Evolutionary conservation across 2,113 vertebrate genomes (phyloP).

Genomic region (Illadopsis cleaveri): DNA sequence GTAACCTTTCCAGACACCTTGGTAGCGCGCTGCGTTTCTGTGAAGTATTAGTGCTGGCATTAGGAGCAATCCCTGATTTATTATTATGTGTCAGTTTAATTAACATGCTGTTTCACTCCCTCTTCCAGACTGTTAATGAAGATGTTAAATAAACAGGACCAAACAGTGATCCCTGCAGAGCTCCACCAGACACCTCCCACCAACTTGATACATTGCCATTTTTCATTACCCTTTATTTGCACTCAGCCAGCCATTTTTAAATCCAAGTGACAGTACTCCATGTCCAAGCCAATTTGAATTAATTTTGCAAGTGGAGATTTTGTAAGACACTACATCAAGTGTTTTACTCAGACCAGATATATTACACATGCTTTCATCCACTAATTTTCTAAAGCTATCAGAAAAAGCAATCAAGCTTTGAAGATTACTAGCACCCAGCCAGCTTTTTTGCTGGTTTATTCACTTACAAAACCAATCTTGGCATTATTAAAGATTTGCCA

Average conservation of each 20-base stretch:
- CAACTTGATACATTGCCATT: constrained; percentile 8
- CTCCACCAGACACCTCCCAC: constrained; percentile 33
- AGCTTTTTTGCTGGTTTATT: constrained; percentile 49
- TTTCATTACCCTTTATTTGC: constrained; percentile 55
- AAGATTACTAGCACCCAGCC: constrained; percentile 59
- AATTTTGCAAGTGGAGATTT: constrained; percentile 68
- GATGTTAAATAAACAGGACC: constrained; percentile 70
- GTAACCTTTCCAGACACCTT: background rate
- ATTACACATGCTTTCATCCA: constrained; percentile 69
- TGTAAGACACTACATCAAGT: constrained; percentile 42
- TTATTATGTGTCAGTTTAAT: constrained; percentile 70
- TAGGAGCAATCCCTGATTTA: constrained; percentile 58
- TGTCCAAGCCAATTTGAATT: constrained; percentile 68
- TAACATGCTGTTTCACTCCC: constrained; percentile 68
- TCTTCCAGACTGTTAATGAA: constrained; percentile 72
- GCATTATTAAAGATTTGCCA: constrained; percentile 34
- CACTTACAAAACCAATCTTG: constrained; percentile 43
- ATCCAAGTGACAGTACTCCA: constrained; percentile 57
- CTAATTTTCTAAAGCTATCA: constrained; percentile 72
- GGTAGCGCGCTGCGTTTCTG: background rate
- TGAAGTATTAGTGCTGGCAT: constrained; percentile 32
- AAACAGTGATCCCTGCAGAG: constrained; percentile 59
- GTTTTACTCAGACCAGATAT: constrained; percentile 66
- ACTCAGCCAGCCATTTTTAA: constrained; percentile 56
- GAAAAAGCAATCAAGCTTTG: constrained; percentile 71